phyloP scores from a whole-genome alignment of 2,113 vertebrate species.

The Periophthalmodon schlosseri region DNA sequence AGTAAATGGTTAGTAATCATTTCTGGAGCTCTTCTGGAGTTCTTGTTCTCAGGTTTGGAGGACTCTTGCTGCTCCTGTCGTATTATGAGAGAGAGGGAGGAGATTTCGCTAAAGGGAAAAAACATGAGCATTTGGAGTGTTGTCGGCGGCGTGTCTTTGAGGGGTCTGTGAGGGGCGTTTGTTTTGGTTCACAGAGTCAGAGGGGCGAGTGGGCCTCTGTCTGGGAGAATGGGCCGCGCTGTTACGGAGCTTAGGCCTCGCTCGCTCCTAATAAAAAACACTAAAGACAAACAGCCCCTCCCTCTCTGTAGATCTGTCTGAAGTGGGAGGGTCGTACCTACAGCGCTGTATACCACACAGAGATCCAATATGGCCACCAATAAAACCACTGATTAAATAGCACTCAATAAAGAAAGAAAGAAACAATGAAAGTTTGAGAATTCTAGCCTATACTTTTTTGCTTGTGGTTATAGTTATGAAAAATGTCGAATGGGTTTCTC shows the following conservation, averaged over 20 bases:
- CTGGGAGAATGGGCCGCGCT: conserved; percentile 71
- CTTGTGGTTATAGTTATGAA: no score
- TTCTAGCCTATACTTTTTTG: no score
- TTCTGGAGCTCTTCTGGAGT: neutral
- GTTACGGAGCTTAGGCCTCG: conserved; percentile 79
- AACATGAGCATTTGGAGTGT: conserved; percentile 41
- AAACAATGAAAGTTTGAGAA: no score
- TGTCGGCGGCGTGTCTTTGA: conserved; percentile 57
- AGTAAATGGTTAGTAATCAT: conserved; percentile 43
- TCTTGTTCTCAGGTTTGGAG: conserved; percentile 57
- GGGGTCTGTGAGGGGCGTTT: conserved; percentile 66
- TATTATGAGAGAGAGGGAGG: conserved; percentile 59
- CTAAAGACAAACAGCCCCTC: conserved; percentile 76
- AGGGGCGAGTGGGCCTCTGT: conserved; percentile 67
- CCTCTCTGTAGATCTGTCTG: conserved; percentile 61
- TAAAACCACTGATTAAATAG: neutral
- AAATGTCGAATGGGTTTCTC: no score
- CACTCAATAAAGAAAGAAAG: no score
- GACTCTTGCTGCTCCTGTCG: conserved; percentile 63
- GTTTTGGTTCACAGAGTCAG: conserved; percentile 73
- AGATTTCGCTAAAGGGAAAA: conserved; percentile 62
- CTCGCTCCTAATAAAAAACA: conserved; percentile 81
- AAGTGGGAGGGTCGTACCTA: conserved; percentile 72
- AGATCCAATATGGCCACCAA: conserved; percentile 64
- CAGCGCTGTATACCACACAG: conserved; percentile 57